A percentile compares a stretch with the other conserved stretches of the same genome.
Evolutionary conservation across 1,140 invertebrate species (phyloP).

Genomic region (Zaprionus davidi): DNA sequence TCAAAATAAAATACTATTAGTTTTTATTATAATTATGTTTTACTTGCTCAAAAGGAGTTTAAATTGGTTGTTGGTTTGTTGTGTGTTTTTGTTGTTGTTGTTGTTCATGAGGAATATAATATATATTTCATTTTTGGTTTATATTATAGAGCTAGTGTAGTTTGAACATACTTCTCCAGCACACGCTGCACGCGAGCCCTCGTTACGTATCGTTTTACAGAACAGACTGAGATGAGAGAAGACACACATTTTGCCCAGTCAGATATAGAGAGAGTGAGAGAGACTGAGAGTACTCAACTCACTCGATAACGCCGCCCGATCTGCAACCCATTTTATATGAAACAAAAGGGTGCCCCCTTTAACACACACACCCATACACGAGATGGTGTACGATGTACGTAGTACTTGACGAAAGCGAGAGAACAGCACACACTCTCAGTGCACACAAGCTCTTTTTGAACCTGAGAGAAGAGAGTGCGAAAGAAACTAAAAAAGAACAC

Average conservation of each 20-base stretch:
- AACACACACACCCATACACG: conserved; percentile 21
- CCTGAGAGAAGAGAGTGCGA: conserved; percentile 81
- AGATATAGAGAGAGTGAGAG: conserved; percentile 13
- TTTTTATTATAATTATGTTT: conserved; percentile 9
- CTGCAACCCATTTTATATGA: conserved; percentile 13
- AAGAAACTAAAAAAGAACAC: conserved; percentile 74
- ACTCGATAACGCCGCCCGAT: conserved; percentile 43
- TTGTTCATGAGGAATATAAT: conserved; percentile 43
- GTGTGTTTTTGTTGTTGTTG: conserved; percentile 38
- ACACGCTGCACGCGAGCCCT: conserved; percentile 83
- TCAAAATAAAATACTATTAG: conserved; percentile 32
- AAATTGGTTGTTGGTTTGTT: conserved; percentile 35
- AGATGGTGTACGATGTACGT: conserved; percentile 32
- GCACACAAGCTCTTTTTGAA: conserved; percentile 58
- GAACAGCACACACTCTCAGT: conserved; percentile 43
- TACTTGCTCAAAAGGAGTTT: conserved; percentile 44
- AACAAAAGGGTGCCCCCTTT: conserved; percentile 33
- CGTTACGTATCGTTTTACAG: conserved; percentile 64
- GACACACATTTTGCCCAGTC: conserved; percentile 16
- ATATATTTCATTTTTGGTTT: conserved; percentile 33
- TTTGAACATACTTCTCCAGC: conserved; percentile 81
- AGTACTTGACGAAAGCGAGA: conserved; percentile 46
- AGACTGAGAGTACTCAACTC: conserved; percentile 49
- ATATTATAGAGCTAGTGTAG: conserved; percentile 65
- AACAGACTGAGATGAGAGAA: conserved; percentile 58